Conservation (phyloP, 2,797 vertebrate species). For the Sphaeramia orbicularis region DNA sequence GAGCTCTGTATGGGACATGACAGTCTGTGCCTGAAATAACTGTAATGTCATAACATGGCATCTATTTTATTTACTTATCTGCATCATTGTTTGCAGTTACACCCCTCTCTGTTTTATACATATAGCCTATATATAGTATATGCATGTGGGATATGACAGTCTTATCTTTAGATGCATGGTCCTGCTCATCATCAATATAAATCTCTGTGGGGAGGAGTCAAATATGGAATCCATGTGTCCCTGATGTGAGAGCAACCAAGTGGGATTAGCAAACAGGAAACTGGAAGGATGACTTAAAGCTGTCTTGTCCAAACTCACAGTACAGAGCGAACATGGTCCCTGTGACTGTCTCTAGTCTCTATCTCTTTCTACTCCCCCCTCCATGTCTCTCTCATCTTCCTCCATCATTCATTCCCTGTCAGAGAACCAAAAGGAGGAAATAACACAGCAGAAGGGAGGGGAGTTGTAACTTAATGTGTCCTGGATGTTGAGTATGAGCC, state of each 20-base stretch:
- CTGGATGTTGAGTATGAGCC: slow-evolving; percentile 33
- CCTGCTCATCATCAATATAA: not conserved
- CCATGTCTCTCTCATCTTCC: slow-evolving; percentile 12
- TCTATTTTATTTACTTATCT: no score
- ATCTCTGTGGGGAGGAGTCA: slow-evolving; percentile 1
- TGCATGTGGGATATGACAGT: not conserved
- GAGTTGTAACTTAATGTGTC: slow-evolving; percentile 33
- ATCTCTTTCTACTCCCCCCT: not conserved
- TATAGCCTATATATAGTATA: no score
- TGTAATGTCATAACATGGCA: no score
- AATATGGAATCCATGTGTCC: slow-evolving; percentile 29
- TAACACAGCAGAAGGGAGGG: slow-evolving; percentile 11
- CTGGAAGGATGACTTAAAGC: slow-evolving; percentile 54
- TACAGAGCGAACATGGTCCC: slow-evolving; percentile 36
- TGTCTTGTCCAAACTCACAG: slow-evolving; percentile 50
- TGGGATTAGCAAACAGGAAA: slow-evolving; percentile 62
- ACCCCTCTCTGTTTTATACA: no score
- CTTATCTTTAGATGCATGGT: not conserved
- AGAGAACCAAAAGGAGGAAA: slow-evolving; percentile 19
- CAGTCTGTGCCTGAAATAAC: no score
- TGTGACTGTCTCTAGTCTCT: slow-evolving; percentile 34
- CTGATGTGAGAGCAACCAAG: slow-evolving; percentile 19
- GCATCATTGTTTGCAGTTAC: no score
- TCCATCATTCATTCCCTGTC: slow-evolving; percentile 9
- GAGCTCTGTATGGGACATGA: no score